Base-by-base conservation (phyloP, 2,797 vertebrate genomes). In the Mus minutoides region DNA sequence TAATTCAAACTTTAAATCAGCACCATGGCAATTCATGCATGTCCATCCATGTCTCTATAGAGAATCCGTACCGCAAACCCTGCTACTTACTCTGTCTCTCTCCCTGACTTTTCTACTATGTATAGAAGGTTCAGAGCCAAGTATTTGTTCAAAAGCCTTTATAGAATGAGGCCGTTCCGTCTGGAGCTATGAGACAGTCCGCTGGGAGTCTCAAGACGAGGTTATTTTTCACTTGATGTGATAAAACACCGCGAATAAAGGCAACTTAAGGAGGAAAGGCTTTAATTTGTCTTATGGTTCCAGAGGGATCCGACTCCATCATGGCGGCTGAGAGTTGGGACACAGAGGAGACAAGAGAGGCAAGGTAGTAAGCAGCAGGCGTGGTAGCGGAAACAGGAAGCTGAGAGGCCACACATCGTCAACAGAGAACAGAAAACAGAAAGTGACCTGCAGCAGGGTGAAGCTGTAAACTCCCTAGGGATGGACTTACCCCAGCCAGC, bases 1-100 rank as follows among this genome's bases (percentile, higher is more conserved):
- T 58, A 19, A 31, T 76, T 91, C 69, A 29, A 96, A 60, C 62
- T 79, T 89, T 91, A 34, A 95, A 43, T 16, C 40, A 58, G 26
- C 67, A 71, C 62, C 43, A 29, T 46, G 3, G 2, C 34, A 84
- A 77, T 85, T 49, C 54, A 69, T 49, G 49, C 79, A 80, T 73
- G 54, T 16, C 40, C 7, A 56, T 76, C 56, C 16, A 83, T 46
- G 21, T 19, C 60, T 24, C n/a, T 29, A 4, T 34, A 49, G 13
- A 75, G 77, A 92, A 84, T 82, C 56, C 13, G 34, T 0, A 0
- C 17, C 8, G 29, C 14, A 85, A 82, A 21, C 46, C 24, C 34
- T 62, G 2, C 60, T 86, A 83, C 34, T 29, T 26, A 37, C 31
- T 58, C 31, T 26, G 19, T 4, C 14, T 40, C 75, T 58, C 34